These are phyloP conservation scores for Alloplasta piceator DNA, from an alignment of 2,888 invertebrate species.

Conservation along the genomic window DNA sequence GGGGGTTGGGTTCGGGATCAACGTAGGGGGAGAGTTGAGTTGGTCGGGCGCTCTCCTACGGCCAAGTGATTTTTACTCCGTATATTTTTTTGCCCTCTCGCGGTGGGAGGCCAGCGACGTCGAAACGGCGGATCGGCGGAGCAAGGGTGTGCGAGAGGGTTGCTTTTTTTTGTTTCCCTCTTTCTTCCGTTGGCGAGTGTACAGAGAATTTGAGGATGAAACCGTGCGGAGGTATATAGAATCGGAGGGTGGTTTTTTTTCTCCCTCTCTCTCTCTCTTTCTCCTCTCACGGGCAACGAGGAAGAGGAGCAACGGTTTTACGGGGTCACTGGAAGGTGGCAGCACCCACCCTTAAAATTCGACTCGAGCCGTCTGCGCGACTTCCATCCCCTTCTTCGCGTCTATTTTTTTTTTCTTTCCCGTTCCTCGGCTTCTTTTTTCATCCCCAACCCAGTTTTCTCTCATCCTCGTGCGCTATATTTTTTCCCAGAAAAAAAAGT, in stretches of 20 bases:
- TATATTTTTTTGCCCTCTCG: constrained; percentile 49
- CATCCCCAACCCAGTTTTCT: constrained; percentile 35
- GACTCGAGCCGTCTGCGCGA: constrained; percentile 74
- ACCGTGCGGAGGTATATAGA: constrained; percentile 31
- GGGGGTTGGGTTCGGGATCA: constrained; percentile 24
- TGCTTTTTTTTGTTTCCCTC: neutral
- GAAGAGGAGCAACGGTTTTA: constrained; percentile 65
- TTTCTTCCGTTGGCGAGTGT: constrained; percentile 36
- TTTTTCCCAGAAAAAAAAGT: neutral
- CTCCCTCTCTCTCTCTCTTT: constrained; percentile 71
- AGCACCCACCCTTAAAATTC: constrained; percentile 77
- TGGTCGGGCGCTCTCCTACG: constrained; percentile 45
- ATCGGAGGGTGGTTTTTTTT: constrained; percentile 68
- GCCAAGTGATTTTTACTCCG: constrained; percentile 67
- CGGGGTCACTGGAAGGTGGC: constrained; percentile 80
- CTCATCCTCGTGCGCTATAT: constrained; percentile 31
- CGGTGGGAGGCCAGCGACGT: constrained; percentile 36
- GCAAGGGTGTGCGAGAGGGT: neutral
- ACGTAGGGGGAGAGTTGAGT: constrained; percentile 12
- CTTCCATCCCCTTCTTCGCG: constrained; percentile 67
- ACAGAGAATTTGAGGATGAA: constrained; percentile 49
- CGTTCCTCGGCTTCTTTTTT: constrained; percentile 8
- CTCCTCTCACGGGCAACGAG: constrained; percentile 64
- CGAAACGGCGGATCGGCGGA: constrained; percentile 4
- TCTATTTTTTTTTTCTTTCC: neutral